Percentiles rank a stretch among this genome's conserved stretches.
These are phyloP conservation scores for Lucinisca nassula DNA, from an alignment of 2,888 invertebrate species.

Conservation along the genomic window DNA sequence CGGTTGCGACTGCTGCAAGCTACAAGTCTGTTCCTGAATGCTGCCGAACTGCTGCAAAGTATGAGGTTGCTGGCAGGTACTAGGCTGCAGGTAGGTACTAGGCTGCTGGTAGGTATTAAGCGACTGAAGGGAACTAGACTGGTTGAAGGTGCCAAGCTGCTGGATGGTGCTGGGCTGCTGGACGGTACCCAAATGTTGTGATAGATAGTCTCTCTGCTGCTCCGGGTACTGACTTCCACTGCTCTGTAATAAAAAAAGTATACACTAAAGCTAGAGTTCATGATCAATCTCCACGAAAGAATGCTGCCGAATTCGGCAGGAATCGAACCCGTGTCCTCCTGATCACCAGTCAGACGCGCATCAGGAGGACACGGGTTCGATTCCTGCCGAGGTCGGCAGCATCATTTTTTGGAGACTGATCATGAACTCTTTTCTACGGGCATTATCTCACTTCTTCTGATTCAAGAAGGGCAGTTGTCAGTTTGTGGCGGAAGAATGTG, in stretches of 20 bases:
- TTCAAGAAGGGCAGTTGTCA: too few relatives aligned
- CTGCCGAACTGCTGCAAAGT: not conserved
- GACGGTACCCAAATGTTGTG: not conserved
- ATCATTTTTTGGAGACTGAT: too few relatives aligned
- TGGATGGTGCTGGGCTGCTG: not conserved
- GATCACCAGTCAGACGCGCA: too few relatives aligned
- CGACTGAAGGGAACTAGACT: not conserved
- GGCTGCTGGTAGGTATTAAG: not conserved
- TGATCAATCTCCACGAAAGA: too few relatives aligned
- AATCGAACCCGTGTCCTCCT: too few relatives aligned
- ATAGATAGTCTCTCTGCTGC: not conserved
- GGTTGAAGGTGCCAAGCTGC: not conserved
- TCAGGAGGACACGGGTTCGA: too few relatives aligned
- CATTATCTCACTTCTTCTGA: too few relatives aligned
- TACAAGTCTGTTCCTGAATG: not conserved
- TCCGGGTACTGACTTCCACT: not conserved
- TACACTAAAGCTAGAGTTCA: too few relatives aligned
- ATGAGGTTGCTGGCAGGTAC: not conserved
- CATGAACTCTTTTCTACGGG: too few relatives aligned
- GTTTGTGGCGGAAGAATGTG: too few relatives aligned
- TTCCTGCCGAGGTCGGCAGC: too few relatives aligned
- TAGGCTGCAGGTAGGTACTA: not conserved
- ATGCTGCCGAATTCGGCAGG: too few relatives aligned
- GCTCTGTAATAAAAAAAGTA: not conserved
- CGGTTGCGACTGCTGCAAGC: not conserved